Evolutionary conservation across 2,113 vertebrate genomes (phyloP).

Genomic region (Phalacrocorax pelagicus): DNA sequence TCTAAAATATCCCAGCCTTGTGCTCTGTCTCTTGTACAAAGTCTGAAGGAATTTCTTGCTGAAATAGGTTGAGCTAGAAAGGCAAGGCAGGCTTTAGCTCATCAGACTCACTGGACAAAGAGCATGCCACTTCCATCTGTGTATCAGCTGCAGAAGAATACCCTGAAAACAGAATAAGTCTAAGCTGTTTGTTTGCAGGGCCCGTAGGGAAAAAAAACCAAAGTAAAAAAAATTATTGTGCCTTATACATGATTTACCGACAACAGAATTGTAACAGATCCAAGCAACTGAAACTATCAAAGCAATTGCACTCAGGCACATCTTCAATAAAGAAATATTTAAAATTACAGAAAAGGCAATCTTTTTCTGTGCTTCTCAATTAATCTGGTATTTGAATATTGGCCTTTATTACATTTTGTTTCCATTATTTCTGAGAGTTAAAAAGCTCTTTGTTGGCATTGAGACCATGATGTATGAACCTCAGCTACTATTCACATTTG

Average conservation of each 20-base stretch:
- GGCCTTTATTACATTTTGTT: constrained; percentile 49
- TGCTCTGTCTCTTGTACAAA: background rate
- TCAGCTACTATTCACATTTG: constrained; percentile 61
- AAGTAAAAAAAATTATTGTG: background rate
- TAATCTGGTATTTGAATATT: constrained; percentile 51
- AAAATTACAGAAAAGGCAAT: constrained; percentile 20
- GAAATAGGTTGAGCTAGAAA: background rate
- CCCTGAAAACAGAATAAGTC: background rate
- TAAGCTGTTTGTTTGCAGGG: background rate
- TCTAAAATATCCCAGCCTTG: background rate
- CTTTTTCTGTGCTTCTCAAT: constrained; percentile 22
- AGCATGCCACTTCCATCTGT: background rate
- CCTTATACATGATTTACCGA: background rate
- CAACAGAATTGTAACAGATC: background rate
- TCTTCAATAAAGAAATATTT: constrained; percentile 12
- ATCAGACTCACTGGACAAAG: background rate
- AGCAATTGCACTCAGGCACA: background rate
- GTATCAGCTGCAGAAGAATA: background rate
- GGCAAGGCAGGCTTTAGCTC: background rate
- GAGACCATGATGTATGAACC: constrained; percentile 49
- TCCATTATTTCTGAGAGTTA: constrained; percentile 68
- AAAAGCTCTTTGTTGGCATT: constrained; percentile 65
- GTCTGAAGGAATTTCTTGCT: background rate
- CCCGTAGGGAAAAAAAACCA: accelerated
- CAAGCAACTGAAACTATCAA: background rate